phyloP scores from a whole-genome alignment of 92 coral and sea anemone species.

The Desmophyllum pertusum region DNA sequence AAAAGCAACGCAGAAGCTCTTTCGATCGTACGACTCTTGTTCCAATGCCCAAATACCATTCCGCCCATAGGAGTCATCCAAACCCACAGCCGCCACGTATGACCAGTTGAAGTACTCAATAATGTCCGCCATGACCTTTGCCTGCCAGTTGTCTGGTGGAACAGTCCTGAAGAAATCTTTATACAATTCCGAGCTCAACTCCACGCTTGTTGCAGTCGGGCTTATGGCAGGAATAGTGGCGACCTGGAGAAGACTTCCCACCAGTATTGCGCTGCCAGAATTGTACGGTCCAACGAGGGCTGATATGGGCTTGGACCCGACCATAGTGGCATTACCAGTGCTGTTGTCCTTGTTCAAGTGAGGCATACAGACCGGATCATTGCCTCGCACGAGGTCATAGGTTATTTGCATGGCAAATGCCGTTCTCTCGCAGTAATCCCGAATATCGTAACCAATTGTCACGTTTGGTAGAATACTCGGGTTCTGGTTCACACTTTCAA shows the following conservation, averaged over 20 bases:
- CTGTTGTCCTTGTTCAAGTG: neutral
- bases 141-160: constrained; percentile 75
- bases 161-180: constrained; percentile 70
- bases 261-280: constrained; percentile 65
- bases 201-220: constrained; percentile 70
- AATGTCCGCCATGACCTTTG: constrained; percentile 80
- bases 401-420: constrained; percentile 56
- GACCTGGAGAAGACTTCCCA: constrained; percentile 72
- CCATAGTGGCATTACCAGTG: neutral
- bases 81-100: constrained; percentile 78
- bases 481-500: constrained; percentile 56
- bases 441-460: constrained; percentile 64
- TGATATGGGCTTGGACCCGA: constrained; percentile 33
- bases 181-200: constrained; percentile 67
- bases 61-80: constrained; percentile 81
- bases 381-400: constrained; percentile 36
- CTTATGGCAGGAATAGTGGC: constrained; percentile 73
- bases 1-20: constrained; percentile 66
- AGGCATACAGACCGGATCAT: constrained; percentile 25
- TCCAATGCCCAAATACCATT: constrained; percentile 67
- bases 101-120: constrained; percentile 74
- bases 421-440: constrained; percentile 72
- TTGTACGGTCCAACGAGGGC: constrained; percentile 73
- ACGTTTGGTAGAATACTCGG: constrained; percentile 41
- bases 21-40: constrained; percentile 55